phyloP scores from a whole-genome alignment of 2,113 vertebrate species.

The Tyrannus savana region DNA sequence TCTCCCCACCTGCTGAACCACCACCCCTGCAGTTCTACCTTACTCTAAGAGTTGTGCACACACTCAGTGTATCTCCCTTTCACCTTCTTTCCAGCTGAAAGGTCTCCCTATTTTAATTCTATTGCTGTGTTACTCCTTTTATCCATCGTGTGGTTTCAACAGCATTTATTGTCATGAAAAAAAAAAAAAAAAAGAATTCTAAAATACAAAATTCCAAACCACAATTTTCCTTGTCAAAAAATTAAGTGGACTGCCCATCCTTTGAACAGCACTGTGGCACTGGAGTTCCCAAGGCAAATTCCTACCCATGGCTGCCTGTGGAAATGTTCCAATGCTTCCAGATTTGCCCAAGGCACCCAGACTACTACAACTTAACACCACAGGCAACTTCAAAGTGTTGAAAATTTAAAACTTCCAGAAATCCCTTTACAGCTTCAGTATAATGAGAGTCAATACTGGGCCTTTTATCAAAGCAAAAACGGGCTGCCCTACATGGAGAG shows the following conservation, averaged over 20 bases:
- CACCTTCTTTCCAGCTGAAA: neutral
- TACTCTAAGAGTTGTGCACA: neutral
- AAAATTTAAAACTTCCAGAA: neutral
- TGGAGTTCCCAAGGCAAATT: neutral
- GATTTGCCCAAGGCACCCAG: neutral
- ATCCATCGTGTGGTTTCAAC: neutral
- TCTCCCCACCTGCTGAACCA: neutral
- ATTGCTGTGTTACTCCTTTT: neutral
- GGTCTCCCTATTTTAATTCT: neutral
- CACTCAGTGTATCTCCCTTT: rapidly evolving
- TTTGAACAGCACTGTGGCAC: neutral
- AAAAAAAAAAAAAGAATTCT: neutral
- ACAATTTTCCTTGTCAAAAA: neutral
- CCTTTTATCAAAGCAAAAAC: neutral
- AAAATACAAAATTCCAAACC: neutral
- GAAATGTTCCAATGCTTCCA: neutral
- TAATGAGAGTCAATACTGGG: neutral
- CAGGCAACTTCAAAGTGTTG: neutral
- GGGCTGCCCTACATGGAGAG: neutral
- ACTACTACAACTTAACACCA: neutral
- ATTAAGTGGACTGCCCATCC: neutral
- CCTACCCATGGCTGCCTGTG: neutral
- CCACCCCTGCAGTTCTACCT: neutral
- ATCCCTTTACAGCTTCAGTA: neutral
- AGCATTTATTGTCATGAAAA: neutral